A percentile compares a stretch with the other conserved stretches of the same genome.
phyloP scores from a whole-genome alignment of 2,113 vertebrate species.

The cattle (Bos taurus) region DNA sequence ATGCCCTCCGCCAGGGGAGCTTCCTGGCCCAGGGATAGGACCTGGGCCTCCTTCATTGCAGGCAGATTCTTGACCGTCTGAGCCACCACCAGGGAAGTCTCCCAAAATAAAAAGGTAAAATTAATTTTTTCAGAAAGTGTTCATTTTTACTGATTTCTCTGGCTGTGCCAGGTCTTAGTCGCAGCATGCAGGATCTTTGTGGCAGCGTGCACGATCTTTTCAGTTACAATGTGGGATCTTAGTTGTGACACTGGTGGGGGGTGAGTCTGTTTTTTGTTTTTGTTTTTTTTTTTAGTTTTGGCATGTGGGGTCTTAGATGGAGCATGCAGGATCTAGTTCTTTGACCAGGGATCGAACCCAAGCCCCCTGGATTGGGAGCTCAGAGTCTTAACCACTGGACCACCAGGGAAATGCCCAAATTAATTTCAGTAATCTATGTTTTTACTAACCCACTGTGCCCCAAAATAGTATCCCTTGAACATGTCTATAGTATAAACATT shows the following conservation, averaged over 20 bases:
- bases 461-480: not conserved
- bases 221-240: not conserved
- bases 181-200: not conserved
- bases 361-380: not conserved
- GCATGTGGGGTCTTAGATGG: not conserved
- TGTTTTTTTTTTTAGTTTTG: not conserved
- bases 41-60: not conserved
- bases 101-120: not conserved
- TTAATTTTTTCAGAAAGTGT: not conserved
- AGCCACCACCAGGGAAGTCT: not conserved
- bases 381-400: not conserved
- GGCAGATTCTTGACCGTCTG: not conserved
- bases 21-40: not conserved
- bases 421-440: not conserved
- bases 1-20: not conserved
- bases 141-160: not conserved
- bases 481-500: not conserved
- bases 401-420: not conserved
- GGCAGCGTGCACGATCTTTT: not conserved
- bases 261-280: not conserved
- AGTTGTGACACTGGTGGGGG: not conserved
- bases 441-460: not conserved
- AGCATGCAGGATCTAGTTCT: not conserved
- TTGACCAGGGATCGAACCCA: not conserved
- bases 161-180: not conserved